phyloP scores from a whole-genome alignment of 2,888 invertebrate species.

The Barypeithes pellucidus region DNA sequence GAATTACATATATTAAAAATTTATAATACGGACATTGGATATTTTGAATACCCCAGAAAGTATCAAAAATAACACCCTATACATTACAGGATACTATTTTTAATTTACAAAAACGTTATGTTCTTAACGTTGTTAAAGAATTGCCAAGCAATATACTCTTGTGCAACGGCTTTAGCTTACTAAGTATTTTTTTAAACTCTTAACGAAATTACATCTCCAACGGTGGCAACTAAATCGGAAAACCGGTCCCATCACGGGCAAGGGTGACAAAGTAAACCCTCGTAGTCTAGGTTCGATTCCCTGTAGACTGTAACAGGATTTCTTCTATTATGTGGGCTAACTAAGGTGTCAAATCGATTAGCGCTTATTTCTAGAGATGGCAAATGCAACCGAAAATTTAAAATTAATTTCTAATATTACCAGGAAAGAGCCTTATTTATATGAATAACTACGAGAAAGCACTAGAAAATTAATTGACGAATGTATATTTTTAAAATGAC shows the following conservation, averaged over 20 bases:
- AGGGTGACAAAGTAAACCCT: neutral
- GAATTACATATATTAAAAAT: too few relatives aligned
- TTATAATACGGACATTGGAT: too few relatives aligned
- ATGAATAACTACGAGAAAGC: too few relatives aligned
- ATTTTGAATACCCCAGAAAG: too few relatives aligned
- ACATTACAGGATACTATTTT: neutral
- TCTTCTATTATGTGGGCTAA: neutral
- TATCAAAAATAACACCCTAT: too few relatives aligned
- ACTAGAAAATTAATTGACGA: too few relatives aligned
- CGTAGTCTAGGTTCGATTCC: neutral
- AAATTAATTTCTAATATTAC: too few relatives aligned
- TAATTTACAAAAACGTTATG: neutral
- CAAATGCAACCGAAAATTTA: too few relatives aligned
- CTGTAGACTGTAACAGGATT: neutral
- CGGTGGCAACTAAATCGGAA: slow-evolving; percentile 4
- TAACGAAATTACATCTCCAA: slow-evolving; percentile 6
- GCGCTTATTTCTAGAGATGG: too few relatives aligned
- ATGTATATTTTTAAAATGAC: too few relatives aligned
- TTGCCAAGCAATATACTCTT: neutral
- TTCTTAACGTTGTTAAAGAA: neutral
- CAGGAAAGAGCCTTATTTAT: too few relatives aligned
- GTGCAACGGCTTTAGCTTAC: neutral
- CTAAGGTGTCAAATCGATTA: neutral
- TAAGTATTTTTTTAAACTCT: slow-evolving; percentile 8
- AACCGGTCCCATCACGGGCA: neutral